phyloP scores from a whole-genome alignment of 2,113 vertebrate genomes.

The Trochalopteron elliotii region DNA sequence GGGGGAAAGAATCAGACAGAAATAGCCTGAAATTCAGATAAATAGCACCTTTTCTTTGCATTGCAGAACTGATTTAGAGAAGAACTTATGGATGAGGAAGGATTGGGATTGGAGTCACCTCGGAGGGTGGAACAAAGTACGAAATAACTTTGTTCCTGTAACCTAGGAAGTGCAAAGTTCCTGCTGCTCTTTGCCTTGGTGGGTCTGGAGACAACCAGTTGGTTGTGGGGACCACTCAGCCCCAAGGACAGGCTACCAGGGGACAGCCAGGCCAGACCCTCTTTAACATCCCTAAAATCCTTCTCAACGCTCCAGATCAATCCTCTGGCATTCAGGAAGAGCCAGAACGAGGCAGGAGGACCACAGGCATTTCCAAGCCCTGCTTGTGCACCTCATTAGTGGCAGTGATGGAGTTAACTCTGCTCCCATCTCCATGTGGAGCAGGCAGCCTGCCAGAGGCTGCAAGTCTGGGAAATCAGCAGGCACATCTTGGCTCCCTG shows the following conservation, averaged over 20 bases:
- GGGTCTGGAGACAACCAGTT: not conserved
- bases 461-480: slow-evolving; percentile 20
- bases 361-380: not conserved
- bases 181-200: not conserved
- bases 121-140: not conserved
- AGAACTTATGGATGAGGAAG: not conserved
- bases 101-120: not conserved
- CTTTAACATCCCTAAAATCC: not conserved
- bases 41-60: not conserved
- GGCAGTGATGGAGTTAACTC: not conserved
- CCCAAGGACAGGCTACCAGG: not conserved
- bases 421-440: not conserved
- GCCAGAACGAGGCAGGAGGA: not conserved
- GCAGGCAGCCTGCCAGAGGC: slow-evolving; percentile 23
- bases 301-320: not conserved
- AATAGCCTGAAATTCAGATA: not conserved
- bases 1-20: not conserved
- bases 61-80: not conserved
- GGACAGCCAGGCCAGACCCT: not conserved
- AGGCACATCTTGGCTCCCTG: slow-evolving; percentile 23
- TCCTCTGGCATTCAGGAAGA: not conserved
- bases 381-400: rapidly evolving
- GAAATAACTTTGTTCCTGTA: not conserved
- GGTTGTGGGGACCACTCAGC: not conserved
- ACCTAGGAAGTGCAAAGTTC: not conserved